phyloP scores from a whole-genome alignment of 2,888 invertebrate species.

The Pediacus dermestoides region DNA sequence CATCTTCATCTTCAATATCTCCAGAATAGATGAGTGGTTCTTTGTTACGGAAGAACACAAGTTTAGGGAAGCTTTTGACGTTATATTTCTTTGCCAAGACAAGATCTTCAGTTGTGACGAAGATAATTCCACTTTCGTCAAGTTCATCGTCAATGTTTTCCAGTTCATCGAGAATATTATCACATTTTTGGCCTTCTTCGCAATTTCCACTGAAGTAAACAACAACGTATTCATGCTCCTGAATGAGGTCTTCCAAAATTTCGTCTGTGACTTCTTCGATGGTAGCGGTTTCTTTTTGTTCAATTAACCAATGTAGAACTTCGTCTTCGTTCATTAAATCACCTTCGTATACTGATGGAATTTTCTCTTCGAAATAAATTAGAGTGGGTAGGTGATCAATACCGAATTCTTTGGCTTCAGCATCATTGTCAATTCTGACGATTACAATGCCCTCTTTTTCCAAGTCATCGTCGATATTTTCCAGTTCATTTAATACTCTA shows the following conservation, averaged over 20 bases:
- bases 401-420: slow-evolving; percentile 86
- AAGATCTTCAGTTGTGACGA: slow-evolving; percentile 87
- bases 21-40: slow-evolving; percentile 80
- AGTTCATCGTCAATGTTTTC: slow-evolving; percentile 92
- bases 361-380: slow-evolving; percentile 87
- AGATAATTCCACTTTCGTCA: slow-evolving; percentile 89
- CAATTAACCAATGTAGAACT: slow-evolving; percentile 82
- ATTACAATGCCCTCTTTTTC: slow-evolving; percentile 89
- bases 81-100: slow-evolving; percentile 77
- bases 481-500: slow-evolving; percentile 79
- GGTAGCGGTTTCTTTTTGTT: slow-evolving; percentile 85
- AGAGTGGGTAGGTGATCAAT: slow-evolving; percentile 83
- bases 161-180: slow-evolving; percentile 77
- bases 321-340: slow-evolving; percentile 89
- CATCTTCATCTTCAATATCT: slow-evolving; percentile 87
- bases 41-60: slow-evolving; percentile 88
- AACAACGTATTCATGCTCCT: slow-evolving; percentile 90
- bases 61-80: slow-evolving; percentile 78
- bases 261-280: slow-evolving; percentile 94
- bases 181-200: slow-evolving; percentile 83
- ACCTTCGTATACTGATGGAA: slow-evolving; percentile 87
- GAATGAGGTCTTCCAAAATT: slow-evolving; percentile 78
- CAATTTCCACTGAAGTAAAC: slow-evolving; percentile 89
- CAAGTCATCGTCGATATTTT: slow-evolving; percentile 88
- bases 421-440: slow-evolving; percentile 84